phyloP scores from a whole-genome alignment of 1,140 invertebrate genomes.

The Drosophila ercepeae region DNA sequence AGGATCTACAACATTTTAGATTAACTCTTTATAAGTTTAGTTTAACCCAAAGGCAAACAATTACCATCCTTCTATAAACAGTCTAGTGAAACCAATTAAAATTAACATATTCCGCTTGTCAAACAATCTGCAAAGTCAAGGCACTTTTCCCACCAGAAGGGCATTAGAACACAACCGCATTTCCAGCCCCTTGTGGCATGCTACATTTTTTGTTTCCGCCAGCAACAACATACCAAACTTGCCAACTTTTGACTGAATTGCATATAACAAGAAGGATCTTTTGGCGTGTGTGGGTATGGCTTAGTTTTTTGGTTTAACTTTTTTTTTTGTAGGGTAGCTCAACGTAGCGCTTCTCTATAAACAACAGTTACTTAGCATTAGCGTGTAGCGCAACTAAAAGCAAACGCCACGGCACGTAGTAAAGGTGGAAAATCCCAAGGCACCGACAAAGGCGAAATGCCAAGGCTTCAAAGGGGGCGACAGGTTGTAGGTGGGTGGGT shows the following conservation, averaged over 20 bases:
- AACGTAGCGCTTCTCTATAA: conserved; percentile 48
- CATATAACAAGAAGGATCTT: conserved; percentile 27
- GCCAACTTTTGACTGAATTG: conserved; percentile 65
- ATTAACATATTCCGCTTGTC: conserved; percentile 30
- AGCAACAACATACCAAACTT: conserved; percentile 20
- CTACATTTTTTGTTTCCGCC: conserved; percentile 32
- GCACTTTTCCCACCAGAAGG: conserved; percentile 18
- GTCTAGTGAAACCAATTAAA: conserved; percentile 1
- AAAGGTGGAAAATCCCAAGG: conserved; percentile 65
- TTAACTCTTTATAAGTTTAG: not conserved
- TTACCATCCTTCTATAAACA: not conserved
- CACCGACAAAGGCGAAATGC: conserved; percentile 31
- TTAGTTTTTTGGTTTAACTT: conserved; percentile 18
- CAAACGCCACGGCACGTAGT: conserved; percentile 73
- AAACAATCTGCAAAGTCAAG: conserved; percentile 39
- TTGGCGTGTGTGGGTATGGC: conserved; percentile 37
- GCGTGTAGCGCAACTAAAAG: conserved; percentile 69
- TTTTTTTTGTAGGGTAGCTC: conserved; percentile 12
- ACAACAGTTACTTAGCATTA: conserved; percentile 79
- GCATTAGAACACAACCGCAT: conserved; percentile 28
- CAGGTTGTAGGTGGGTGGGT: not conserved
- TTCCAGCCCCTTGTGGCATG: conserved; percentile 16
- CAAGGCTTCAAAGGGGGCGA: conserved; percentile 17
- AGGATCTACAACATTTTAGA: no score
- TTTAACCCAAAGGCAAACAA: not conserved